phyloP scores from a whole-genome alignment of 2,888 invertebrate species.

The Melikaiella ostensackeni region DNA sequence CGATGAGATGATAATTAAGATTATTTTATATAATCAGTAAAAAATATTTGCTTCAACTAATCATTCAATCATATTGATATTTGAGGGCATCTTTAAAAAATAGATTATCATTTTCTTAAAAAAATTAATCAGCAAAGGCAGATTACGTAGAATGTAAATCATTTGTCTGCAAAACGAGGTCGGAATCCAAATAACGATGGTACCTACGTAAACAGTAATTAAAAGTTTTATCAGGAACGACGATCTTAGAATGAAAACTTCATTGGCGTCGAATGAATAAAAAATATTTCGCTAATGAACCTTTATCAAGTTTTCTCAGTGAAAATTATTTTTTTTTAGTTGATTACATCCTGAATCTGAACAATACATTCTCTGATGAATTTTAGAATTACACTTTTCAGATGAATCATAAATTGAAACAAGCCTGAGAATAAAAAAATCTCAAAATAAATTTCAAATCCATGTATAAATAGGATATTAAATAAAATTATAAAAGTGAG shows the following conservation, averaged over 20 bases:
- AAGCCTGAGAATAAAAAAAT: neutral
- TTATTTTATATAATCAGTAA: neutral
- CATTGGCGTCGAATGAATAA: neutral
- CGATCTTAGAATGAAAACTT: neutral
- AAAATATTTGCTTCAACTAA: neutral
- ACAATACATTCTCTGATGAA: neutral
- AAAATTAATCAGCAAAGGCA: neutral
- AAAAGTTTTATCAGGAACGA: slow-evolving; percentile 1
- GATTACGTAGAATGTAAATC: neutral
- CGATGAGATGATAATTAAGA: too few relatives aligned
- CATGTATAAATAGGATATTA: neutral
- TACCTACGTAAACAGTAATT: neutral
- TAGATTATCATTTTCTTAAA: neutral
- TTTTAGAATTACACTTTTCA: neutral
- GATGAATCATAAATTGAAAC: neutral
- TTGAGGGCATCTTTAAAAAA: neutral
- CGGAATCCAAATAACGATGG: neutral
- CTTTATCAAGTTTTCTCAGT: neutral
- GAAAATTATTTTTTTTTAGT: neutral
- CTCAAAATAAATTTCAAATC: neutral
- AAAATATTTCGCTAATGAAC: neutral
- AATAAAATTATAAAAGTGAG: neutral
- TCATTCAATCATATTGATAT: neutral
- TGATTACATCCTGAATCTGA: neutral
- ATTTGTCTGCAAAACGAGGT: neutral